Evolutionary conservation across 2,797 vertebrate genomes (phyloP).

Genomic region (Eleutherodactylus coqui): DNA sequence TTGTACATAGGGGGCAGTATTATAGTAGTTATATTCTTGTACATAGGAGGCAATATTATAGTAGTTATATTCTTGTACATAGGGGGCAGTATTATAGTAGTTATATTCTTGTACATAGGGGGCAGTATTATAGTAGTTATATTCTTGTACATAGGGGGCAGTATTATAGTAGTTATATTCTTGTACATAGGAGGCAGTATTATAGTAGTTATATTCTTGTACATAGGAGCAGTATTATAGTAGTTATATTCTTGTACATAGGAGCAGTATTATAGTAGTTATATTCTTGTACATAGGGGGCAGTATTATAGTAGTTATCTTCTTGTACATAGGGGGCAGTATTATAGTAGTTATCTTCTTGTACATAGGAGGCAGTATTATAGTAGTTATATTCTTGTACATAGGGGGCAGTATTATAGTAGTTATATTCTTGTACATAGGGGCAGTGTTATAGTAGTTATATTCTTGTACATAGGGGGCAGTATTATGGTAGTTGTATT

Average conservation of each 20-base stretch:
- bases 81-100: no score
- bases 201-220: background rate
- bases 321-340: background rate
- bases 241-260: background rate
- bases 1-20: background rate
- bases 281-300: background rate
- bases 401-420: background rate
- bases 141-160: no score
- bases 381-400: conserved; percentile 6
- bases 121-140: no score
- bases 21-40: conserved; percentile 4
- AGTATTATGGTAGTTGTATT: no score
- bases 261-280: background rate
- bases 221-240: background rate
- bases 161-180: background rate
- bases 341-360: background rate
- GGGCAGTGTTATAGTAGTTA: background rate
- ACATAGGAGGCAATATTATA: background rate
- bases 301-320: background rate
- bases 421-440: background rate
- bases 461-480: background rate
- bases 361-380: background rate
- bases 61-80: background rate
- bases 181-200: background rate
- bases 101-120: no score